Conservation (phyloP, 2,888 invertebrate species). For the Hyposoter didymator region DNA sequence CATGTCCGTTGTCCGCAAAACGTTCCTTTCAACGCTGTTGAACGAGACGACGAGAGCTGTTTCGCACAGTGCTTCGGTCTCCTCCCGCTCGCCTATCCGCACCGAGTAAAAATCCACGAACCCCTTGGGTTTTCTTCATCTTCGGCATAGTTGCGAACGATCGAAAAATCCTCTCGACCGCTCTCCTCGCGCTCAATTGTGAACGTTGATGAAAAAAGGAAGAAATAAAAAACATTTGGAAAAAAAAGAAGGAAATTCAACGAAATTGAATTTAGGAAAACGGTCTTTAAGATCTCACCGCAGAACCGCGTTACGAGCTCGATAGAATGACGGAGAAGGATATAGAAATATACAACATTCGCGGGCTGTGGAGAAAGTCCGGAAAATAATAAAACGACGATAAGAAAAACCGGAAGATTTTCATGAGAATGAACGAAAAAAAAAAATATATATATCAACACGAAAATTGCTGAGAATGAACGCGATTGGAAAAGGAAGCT, state of each 20-base stretch:
- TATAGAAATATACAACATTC: slow-evolving; percentile 34
- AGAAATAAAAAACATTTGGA: background rate
- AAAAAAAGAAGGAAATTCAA: slow-evolving; percentile 37
- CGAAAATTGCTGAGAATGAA: slow-evolving; percentile 44
- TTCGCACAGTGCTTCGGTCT: slow-evolving; percentile 48
- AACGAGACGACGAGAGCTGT: slow-evolving; percentile 55
- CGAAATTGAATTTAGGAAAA: slow-evolving; percentile 67
- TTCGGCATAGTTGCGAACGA: slow-evolving; percentile 52
- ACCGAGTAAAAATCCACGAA: slow-evolving; percentile 33
- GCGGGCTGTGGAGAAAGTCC: slow-evolving; percentile 23
- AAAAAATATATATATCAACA: slow-evolving; percentile 27
- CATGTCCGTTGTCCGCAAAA: slow-evolving; percentile 68
- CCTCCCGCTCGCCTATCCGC: slow-evolving; percentile 9
- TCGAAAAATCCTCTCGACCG: slow-evolving; percentile 52
- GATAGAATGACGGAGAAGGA: slow-evolving; percentile 8
- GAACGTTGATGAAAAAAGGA: slow-evolving; percentile 12
- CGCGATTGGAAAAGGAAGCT: slow-evolving; percentile 53
- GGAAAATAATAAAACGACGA: slow-evolving; percentile 13
- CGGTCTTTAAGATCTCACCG: slow-evolving; percentile 65
- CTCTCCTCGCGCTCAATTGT: slow-evolving; percentile 41
- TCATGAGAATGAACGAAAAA: slow-evolving; percentile 35
- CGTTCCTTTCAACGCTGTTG: slow-evolving; percentile 66
- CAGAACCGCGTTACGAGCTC: slow-evolving; percentile 60
- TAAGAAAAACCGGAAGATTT: slow-evolving; percentile 15
- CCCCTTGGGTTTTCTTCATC: slow-evolving; percentile 54